phyloP scores from a whole-genome alignment of 2,797 vertebrate species.

The Aldrovandia affinis region DNA sequence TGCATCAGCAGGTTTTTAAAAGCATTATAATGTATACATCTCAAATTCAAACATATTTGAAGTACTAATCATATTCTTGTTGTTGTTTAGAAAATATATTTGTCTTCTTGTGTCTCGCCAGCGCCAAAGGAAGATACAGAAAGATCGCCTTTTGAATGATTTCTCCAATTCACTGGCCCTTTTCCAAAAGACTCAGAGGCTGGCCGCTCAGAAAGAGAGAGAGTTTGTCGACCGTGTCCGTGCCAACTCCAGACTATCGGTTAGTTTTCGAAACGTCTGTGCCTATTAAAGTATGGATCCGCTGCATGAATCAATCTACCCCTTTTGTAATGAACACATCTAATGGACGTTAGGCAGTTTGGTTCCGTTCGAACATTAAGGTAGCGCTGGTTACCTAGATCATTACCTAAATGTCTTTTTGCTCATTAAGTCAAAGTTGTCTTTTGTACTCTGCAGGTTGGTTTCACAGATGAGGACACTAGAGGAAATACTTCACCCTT shows the following conservation, averaged over 20 bases:
- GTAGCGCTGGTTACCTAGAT: no score
- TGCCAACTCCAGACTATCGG: conserved; percentile 90
- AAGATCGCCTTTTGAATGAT: conserved; percentile 88
- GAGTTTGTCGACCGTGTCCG: conserved; percentile 94
- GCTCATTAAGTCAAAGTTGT: background rate
- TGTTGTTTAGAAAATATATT: background rate
- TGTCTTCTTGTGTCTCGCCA: conserved; percentile 55
- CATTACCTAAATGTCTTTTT: no score
- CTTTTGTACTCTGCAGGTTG: conserved; percentile 70
- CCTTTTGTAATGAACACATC: background rate
- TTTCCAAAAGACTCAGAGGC: conserved; percentile 90
- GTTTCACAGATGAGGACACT: conserved; percentile 79
- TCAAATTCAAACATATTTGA: background rate
- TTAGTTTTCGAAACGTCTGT: conserved; percentile 66
- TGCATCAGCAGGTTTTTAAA: no score
- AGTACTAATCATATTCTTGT: background rate
- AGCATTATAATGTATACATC: background rate
- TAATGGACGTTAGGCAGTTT: background rate
- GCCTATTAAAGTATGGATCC: background rate
- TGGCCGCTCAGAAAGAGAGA: conserved; percentile 88
- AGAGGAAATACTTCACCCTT: conserved; percentile 75
- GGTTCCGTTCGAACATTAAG: background rate
- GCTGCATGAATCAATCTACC: background rate
- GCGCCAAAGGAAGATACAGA: conserved; percentile 95
- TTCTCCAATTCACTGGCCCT: conserved; percentile 86